These are phyloP conservation scores for Elaphurus davidianus DNA, from an alignment of 2,113 vertebrate genomes.

Conservation along the genomic window DNA sequence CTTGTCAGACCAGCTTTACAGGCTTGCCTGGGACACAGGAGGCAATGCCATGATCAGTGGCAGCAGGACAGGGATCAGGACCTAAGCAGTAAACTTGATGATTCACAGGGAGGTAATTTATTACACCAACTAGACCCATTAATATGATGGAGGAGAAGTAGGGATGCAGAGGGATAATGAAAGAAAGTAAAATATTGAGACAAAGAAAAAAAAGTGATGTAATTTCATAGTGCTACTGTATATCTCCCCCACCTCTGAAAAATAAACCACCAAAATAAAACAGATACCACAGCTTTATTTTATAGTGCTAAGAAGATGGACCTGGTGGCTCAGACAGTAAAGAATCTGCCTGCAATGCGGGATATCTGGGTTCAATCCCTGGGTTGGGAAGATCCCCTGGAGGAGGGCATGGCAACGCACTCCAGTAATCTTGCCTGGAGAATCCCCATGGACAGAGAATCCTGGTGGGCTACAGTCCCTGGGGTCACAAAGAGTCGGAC, in stretches of 20 bases:
- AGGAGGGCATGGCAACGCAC: neutral
- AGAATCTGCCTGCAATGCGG: neutral
- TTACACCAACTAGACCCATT: neutral
- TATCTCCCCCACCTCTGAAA: fast-evolving
- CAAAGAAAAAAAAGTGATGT: neutral
- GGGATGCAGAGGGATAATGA: neutral
- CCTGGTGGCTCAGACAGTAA: neutral
- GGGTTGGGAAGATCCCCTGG: neutral
- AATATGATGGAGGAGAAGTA: slow-evolving; percentile 25
- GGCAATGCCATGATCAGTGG: slow-evolving; percentile 27
- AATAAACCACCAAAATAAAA: neutral
- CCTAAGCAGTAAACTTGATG: slow-evolving; percentile 29
- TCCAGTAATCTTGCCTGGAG: neutral
- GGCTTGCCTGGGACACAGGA: slow-evolving; percentile 29
- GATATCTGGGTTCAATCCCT: neutral
- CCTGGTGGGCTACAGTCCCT: no score
- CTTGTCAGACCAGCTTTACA: slow-evolving; percentile 58
- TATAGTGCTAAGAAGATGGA: neutral
- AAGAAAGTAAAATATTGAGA: neutral
- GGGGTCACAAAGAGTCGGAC: neutral
- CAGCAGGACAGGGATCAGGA: slow-evolving; percentile 39
- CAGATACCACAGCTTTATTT: neutral
- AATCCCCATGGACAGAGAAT: neutral
- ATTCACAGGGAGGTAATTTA: slow-evolving; percentile 55
- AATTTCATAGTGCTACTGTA: neutral